Conservation (phyloP, 2,888 invertebrate species). For the Diarsia mendica region DNA sequence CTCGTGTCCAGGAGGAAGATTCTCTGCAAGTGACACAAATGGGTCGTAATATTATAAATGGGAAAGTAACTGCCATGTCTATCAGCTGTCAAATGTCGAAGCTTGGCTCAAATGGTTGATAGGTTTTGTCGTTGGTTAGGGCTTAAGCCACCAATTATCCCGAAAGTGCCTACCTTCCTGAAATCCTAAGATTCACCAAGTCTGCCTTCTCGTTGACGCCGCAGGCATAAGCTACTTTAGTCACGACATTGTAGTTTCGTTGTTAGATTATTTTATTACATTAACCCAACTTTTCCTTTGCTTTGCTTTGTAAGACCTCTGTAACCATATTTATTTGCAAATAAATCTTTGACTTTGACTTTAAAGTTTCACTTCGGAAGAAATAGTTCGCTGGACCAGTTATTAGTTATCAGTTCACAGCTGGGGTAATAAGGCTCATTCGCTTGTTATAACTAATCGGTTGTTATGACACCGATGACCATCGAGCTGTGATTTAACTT, state of each 20-base stretch:
- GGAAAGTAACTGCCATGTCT: background rate
- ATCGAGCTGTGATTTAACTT: conserved; percentile 10
- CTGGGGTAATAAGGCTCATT: conserved; percentile 5
- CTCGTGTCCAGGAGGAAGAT: too few species aligned
- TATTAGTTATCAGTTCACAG: conserved; percentile 26
- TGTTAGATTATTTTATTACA: background rate
- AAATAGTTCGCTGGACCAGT: conserved; percentile 1
- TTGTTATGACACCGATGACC: conserved; percentile 19
- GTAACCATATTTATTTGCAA: too few species aligned
- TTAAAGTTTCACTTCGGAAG: background rate
- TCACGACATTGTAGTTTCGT: conserved; percentile 6
- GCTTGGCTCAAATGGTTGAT: background rate
- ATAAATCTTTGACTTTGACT: too few species aligned
- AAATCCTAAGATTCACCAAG: background rate
- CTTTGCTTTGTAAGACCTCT: too few species aligned
- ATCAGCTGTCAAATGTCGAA: background rate
- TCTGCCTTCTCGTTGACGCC: background rate
- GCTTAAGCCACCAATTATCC: background rate
- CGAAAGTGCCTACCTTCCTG: background rate
- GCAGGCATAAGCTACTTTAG: background rate
- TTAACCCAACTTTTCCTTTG: background rate
- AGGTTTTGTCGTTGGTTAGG: background rate
- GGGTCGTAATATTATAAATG: background rate
- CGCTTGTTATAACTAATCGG: conserved; percentile 22
- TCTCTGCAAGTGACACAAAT: background rate